phyloP scores from a whole-genome alignment of 2,113 vertebrate genomes.

The Corynorhinus townsendii region DNA sequence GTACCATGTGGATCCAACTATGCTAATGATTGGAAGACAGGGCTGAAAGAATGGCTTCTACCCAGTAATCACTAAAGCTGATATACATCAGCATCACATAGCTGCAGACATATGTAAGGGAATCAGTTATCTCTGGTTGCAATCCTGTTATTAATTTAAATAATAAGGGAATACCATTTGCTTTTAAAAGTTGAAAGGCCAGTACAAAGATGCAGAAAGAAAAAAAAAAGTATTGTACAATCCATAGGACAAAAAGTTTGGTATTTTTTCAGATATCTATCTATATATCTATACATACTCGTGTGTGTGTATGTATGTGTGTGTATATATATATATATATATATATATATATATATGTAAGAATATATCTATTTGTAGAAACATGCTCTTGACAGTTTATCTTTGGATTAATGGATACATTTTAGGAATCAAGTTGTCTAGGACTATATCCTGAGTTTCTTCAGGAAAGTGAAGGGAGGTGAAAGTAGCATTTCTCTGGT shows the following conservation, averaged over 20 bases:
- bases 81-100: neutral
- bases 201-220: neutral
- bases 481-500: conserved; percentile 20
- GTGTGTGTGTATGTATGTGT: no score
- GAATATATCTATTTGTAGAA: conserved; percentile 20
- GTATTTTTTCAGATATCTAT: neutral
- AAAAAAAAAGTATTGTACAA: neutral
- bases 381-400: neutral
- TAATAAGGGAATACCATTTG: neutral
- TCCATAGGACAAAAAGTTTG: neutral
- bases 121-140: neutral
- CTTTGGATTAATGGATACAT: neutral
- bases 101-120: neutral
- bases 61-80: neutral
- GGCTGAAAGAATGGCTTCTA: neutral
- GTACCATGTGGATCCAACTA: neutral
- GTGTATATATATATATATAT: no score
- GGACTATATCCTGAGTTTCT: conserved; percentile 30
- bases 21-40: neutral
- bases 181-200: conserved; percentile 25
- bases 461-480: conserved; percentile 5
- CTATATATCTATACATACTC: neutral
- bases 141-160: conserved; percentile 25
- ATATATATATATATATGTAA: neutral
- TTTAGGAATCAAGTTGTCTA: neutral